These are phyloP conservation scores for Metopolophium dirhodum DNA, from an alignment of 1,140 invertebrate genomes.

Conservation along the genomic window DNA sequence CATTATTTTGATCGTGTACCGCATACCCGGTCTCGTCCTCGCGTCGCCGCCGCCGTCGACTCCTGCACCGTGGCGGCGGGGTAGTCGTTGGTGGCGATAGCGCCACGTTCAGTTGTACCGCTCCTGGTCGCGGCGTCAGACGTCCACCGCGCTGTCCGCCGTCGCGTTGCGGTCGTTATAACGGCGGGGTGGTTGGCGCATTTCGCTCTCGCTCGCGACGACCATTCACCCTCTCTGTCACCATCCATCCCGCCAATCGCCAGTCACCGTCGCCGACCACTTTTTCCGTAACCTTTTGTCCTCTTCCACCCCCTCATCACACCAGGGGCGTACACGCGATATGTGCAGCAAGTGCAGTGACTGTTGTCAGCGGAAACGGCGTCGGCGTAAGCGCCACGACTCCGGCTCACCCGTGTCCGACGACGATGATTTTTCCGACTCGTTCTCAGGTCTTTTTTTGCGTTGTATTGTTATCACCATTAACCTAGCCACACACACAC, in stretches of 20 bases:
- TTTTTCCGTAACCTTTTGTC: neutral
- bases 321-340: conserved; percentile 52
- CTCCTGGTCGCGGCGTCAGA: neutral
- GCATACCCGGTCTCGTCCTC: neutral
- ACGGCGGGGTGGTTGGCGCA: neutral
- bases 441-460: conserved; percentile 53
- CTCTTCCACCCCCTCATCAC: neutral
- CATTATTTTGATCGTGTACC: neutral
- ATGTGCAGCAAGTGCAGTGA: conserved; percentile 66
- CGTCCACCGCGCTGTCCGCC: neutral
- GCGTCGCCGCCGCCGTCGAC: neutral
- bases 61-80: neutral
- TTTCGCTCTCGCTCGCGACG: neutral
- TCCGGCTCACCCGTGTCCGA: conserved; percentile 58
- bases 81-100: neutral
- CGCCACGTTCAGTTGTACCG: conserved; percentile 5
- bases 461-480: neutral
- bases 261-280: neutral
- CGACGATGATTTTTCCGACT: conserved; percentile 61
- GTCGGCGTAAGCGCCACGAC: conserved; percentile 49
- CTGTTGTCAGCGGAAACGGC: conserved; percentile 65
- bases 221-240: conserved; percentile 1
- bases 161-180: neutral
- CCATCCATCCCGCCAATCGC: neutral
- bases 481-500: neutral